Base-by-base conservation (phyloP, 2,113 vertebrate genomes). In the Micromys minutus region DNA sequence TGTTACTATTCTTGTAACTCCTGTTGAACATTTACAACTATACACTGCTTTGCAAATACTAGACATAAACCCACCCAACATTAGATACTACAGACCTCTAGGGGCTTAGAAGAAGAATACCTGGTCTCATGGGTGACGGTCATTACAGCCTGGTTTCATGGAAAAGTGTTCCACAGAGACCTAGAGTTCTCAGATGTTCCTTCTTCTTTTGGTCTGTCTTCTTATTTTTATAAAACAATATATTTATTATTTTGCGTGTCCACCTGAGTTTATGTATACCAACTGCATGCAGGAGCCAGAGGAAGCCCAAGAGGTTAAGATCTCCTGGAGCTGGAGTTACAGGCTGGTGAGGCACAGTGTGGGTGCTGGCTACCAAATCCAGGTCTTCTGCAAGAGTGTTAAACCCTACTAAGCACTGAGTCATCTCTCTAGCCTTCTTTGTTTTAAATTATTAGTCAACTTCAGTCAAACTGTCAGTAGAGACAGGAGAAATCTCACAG, bases 141-240 rank as follows among this genome's bases (percentile, higher is more conserved):
- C 22, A n/a, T 52, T 84, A 19, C 2, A 0, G 19, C 16, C 12
- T 80, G 42, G 16, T 1, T 86, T 4, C 42, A 39, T 29, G 39
- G 34, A 22, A 50, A 84, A 72, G 52, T 39, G 7, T 26, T 86
- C 69, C n/a, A 19, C 12, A n/a, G 52, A 91, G 95, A 88, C 29
- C 9, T 3, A 5, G 22, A 61, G 42, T 45, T 0, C 7, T 61
- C 15, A 47, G 17, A 47, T 47, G 15, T 17, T 79, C 45, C 77
- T 61, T 77, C 65, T 77, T 95, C 67, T 80, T 97, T 36, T 81
- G 3, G 36, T 92, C 55, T 12, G 26, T 91, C 42, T 96, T 24
- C 0, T 93, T 72, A 87, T 87, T 81, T 39, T 96, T 72, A 42
- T 22, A 61, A 83, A 83, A 42, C 13, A 5, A 42, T 31, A 15